Base-by-base conservation (phyloP, 2,797 vertebrate species). In the Epinephelus awoara region DNA sequence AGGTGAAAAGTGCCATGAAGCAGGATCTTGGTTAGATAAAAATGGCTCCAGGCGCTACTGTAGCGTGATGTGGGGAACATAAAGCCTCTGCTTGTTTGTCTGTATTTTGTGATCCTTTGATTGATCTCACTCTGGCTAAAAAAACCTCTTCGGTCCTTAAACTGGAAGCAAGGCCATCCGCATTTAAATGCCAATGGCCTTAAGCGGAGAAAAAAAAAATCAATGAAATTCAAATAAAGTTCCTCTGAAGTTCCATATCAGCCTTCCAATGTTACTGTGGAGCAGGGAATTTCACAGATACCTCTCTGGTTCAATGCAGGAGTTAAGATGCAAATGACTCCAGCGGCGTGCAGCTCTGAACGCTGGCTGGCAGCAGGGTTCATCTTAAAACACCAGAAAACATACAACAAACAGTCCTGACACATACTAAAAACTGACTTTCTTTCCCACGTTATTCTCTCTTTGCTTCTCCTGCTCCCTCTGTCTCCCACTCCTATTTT, bases 381-480 rank as follows among this genome's bases (percentile, higher is more conserved):
- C 44, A 25, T 71, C 27, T 64, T 58, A 25, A 68, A 77, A 77
- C 6, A 4, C 18, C 42, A 63, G 38, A 57, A 77, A 71, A 64
- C 65, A 75, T 13, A 68, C 63, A 79, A 59, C 59, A 80, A 78
- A 85, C 64, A 55, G 38, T 57, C 6, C 59, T 44, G 49, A 73
- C 68, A 66, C 17, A 67, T 11, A 38, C 46, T 23, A 46, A 77
- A 74, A 67, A 55, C 55, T 40, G 52, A 40, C 75, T 70, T 69
- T 77, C 68, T 65, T 66, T 68, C 62, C 72, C 61, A 65, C 65
- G 61, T 80, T 82, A 88, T 91, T 91, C 59, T 79, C 52, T 85
- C 63, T 69, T 66, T 77, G 54, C 72, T 47, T 78, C 44, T 47
- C 44, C 59, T 69, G 61, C 72, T 84, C 70, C 34, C 62, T 65